phyloP scores from a whole-genome alignment of 1,140 invertebrate genomes.

The Drosophila azteca region DNA sequence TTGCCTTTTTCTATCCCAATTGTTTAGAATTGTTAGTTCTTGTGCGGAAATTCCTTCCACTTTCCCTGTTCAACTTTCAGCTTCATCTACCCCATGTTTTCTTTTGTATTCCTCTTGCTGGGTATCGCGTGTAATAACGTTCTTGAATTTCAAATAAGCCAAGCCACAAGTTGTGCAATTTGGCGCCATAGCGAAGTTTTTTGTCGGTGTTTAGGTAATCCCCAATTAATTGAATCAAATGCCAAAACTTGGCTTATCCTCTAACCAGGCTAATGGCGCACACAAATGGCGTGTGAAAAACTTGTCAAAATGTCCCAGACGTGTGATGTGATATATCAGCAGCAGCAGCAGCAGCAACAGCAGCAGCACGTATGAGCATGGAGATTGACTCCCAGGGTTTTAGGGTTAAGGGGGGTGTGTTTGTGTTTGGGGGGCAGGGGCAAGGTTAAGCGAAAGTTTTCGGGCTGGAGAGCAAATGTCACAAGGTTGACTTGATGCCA shows the following conservation, averaged over 20 bases:
- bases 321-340: slow-evolving; percentile 25
- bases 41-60: background rate
- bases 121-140: slow-evolving; percentile 1
- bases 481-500: slow-evolving; percentile 11
- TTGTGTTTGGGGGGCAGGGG: too few relatives aligned
- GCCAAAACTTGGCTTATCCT: slow-evolving; percentile 21
- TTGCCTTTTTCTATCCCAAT: too few relatives aligned
- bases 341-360: background rate
- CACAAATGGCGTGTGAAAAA: slow-evolving; percentile 41
- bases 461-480: slow-evolving; percentile 4
- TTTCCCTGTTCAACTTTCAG: background rate
- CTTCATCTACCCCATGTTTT: background rate
- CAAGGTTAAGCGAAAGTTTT: too few relatives aligned
- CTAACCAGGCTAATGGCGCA: slow-evolving; percentile 24
- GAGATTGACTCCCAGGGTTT: background rate
- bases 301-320: slow-evolving; percentile 37
- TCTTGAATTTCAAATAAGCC: slow-evolving; percentile 45
- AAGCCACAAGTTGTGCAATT: slow-evolving; percentile 34
- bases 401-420: slow-evolving; percentile 10
- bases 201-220: slow-evolving; percentile 18
- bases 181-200: slow-evolving; percentile 15
- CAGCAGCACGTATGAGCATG: background rate
- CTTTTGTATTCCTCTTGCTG: background rate
- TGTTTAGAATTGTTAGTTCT: too few relatives aligned
- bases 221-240: slow-evolving; percentile 51